These are phyloP conservation scores for Dermolepida albohirtum DNA, from an alignment of 2,888 invertebrate genomes.

Conservation along the genomic window DNA sequence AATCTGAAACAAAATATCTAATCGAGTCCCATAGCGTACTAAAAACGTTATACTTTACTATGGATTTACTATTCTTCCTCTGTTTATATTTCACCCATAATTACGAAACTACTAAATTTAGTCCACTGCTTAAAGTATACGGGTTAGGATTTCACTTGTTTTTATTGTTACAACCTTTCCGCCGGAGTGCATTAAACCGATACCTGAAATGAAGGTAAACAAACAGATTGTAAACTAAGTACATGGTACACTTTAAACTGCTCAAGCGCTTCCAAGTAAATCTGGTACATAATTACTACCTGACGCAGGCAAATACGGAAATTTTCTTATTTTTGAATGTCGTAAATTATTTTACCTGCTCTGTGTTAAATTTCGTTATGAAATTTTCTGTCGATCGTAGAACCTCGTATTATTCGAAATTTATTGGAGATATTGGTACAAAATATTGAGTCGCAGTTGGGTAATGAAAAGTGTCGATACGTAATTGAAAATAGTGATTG, in stretches of 20 bases:
- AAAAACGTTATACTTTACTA: conserved; percentile 25
- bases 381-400: too few relatives aligned
- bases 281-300: conserved; percentile 31
- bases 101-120: too few relatives aligned
- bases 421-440: too few relatives aligned
- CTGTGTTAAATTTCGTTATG: too few relatives aligned
- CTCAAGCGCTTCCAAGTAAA: conserved; percentile 11
- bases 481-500: too few relatives aligned
- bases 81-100: too few relatives aligned
- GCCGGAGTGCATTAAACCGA: conserved; percentile 24
- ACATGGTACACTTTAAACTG: conserved; percentile 14
- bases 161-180: not conserved
- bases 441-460: too few relatives aligned
- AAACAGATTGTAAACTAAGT: conserved; percentile 25
- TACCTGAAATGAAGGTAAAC: conserved; percentile 26
- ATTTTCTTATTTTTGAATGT: not conserved
- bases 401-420: too few relatives aligned
- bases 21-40: conserved; percentile 6
- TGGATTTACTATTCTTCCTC: not conserved
- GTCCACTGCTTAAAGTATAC: too few relatives aligned
- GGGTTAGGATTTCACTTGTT: not conserved
- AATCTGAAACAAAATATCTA: conserved; percentile 7
- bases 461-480: too few relatives aligned
- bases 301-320: not conserved
- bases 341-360: too few relatives aligned